A percentile compares a stretch with the other conserved stretches of the same genome.
phyloP scores from a whole-genome alignment of 2,888 invertebrate species.

The Andrena fulva region DNA sequence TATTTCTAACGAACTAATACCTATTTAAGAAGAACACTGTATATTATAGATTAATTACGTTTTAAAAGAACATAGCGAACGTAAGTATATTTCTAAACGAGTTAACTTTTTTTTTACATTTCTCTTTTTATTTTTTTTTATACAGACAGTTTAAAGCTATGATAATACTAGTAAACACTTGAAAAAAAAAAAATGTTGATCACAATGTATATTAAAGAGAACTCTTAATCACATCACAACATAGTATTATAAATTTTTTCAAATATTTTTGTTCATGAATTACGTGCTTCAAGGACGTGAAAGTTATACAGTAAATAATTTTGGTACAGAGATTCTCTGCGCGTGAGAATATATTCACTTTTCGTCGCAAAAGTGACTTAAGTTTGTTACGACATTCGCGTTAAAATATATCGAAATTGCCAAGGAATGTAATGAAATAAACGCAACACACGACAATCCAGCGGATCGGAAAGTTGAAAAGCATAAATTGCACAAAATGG shows the following conservation, averaged over 20 bases:
- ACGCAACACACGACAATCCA: background rate
- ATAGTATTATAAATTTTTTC: slow-evolving; percentile 47
- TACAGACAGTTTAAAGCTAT: slow-evolving; percentile 41
- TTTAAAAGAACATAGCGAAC: slow-evolving; percentile 57
- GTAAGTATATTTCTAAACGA: slow-evolving; percentile 56
- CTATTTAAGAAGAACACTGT: slow-evolving; percentile 60
- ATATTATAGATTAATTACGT: slow-evolving; percentile 62
- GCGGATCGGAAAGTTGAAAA: background rate
- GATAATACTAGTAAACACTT: slow-evolving; percentile 43
- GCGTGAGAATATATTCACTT: background rate
- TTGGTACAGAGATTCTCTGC: slow-evolving; percentile 39
- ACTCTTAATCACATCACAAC: slow-evolving; percentile 56
- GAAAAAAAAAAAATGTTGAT: slow-evolving; percentile 41
- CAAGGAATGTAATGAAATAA: slow-evolving; percentile 1
- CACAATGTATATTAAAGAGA: slow-evolving; percentile 41
- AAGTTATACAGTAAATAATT: slow-evolving; percentile 60
- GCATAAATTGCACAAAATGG: slow-evolving; percentile 56
- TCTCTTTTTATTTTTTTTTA: slow-evolving; percentile 33
- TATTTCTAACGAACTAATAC: slow-evolving; percentile 61
- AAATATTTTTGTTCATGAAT: slow-evolving; percentile 31
- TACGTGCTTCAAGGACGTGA: slow-evolving; percentile 34
- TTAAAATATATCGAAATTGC: slow-evolving; percentile 2
- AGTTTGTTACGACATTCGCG: background rate
- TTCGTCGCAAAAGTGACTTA: background rate
- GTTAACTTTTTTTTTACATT: slow-evolving; percentile 39